Percentiles rank a stretch among this genome's conserved stretches.
Evolutionary conservation across 2,113 vertebrate species (phyloP).

Genomic region (Antigone vipio): DNA sequence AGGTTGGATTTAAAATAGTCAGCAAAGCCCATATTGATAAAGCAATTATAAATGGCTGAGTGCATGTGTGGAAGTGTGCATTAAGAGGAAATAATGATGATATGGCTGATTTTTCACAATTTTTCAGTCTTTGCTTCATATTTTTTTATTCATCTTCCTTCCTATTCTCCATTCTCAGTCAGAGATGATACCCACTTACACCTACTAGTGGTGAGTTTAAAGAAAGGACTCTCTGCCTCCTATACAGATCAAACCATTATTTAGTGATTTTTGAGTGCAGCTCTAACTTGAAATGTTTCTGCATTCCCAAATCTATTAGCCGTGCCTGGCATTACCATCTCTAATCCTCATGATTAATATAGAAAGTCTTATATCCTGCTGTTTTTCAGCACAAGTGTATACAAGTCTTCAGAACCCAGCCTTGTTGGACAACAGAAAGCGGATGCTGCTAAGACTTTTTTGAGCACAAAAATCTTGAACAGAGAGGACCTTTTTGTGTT

Average conservation of each 20-base stretch:
- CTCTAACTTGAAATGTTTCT: not conserved
- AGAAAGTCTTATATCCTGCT: conserved; percentile 4
- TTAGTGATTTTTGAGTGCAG: not conserved
- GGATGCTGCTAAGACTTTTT: conserved; percentile 19
- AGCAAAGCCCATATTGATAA: not conserved
- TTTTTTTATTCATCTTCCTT: conserved; percentile 1
- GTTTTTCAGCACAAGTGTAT: conserved; percentile 15
- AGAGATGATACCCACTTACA: not conserved
- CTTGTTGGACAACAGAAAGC: conserved; percentile 5
- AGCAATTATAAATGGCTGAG: not conserved
- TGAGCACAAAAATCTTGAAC: conserved; percentile 45
- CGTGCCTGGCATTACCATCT: not conserved
- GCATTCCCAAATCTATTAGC: conserved; percentile 6
- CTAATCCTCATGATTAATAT: conserved; percentile 26
- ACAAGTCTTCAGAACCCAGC: not conserved
- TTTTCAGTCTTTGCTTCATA: conserved; percentile 21
- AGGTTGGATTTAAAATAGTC: conserved; percentile 22
- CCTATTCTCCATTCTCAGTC: not conserved
- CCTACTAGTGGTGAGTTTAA: conserved; percentile 44
- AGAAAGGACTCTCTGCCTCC: not conserved
- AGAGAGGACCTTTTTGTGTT: conserved; percentile 61
- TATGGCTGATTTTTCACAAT: not conserved
- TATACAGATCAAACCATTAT: not conserved
- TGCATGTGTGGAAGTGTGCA: not conserved
- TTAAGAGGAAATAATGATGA: not conserved